Evolutionary conservation across 2,888 invertebrate species (phyloP), one percentile per base, ranked within the genome.

Genomic region (Podotricha telesiphe): DNA sequence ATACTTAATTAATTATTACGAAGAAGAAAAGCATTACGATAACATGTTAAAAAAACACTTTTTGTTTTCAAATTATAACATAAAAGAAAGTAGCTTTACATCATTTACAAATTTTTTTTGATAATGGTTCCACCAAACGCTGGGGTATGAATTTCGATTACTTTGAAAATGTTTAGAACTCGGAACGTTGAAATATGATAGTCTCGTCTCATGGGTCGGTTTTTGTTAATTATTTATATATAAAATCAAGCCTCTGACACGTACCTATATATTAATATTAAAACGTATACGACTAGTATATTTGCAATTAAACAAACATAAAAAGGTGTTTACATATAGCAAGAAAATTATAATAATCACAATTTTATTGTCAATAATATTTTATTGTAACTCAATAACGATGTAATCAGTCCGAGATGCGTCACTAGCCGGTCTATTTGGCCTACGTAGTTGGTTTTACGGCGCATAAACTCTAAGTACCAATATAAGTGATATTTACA

Each of bases 401-500:
- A 48, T 65, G 69, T 70, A 70, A 73, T 71, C 70, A 69, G 68
- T 15, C 47, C 55, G 67, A 53, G 69, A 77, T 77, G 75, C 77
- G 75, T 76, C 78, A 76, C 77, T 76, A 75, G 77, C 68, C 77
- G 76, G 75, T 76, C 74, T 80, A 71, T 73, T 74, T 74, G 72
- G 66, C 63, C 55, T 69, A 65, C 67, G 70, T 70, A 63, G 67
- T 50, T 37, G 19, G 48, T 69, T 86, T 87, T 85, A 86, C 79
- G 83, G 78, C 78, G 68, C 80, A 86, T 79, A 78, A 78, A 79
- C 72, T 64, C 65, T 66, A 72, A 64, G 70, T 62, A 72, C 71
- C 71, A 74, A 72, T 76, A 83, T 81, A 79, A 82, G 82, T 83
- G 83, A 86, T 86, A 75, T 72, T 67, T 72, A 69, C 71, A 72